Evolutionary conservation across 2,113 vertebrate genomes (phyloP), one percentile per base, ranked within the genome.

Genomic region (Rhodinocichla rosea): DNA sequence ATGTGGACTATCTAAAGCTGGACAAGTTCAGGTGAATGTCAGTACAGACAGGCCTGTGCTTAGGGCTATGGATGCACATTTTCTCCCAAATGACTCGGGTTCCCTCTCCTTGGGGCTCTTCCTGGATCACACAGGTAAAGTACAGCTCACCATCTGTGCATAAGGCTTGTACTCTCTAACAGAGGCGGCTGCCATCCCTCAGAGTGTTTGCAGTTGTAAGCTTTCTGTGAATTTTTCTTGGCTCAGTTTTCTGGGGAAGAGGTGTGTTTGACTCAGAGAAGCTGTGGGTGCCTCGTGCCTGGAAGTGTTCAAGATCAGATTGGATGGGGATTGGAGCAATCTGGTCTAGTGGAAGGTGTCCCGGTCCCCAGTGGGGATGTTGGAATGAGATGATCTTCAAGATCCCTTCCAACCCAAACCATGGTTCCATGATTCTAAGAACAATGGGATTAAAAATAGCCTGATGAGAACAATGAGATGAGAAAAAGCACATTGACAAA

Each of bases 81-180:
- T 76, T 79, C 32, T 67, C 55, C n/a, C 7, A 24, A 33, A 49
- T 59, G 15, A 53, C 27, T 27, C 42, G 7, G 3, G 14, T 9
- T 70, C 18, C 10, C 42, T 24, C 60, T 26, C 52, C 11, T 9
- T 7, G 7, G 13, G 18, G 23, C 44, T 77, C 24, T 37, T 73
- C 44, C n/a, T 81, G 49, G 30, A 17, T 45, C 40, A 19, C 2
- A 5, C 22, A 50, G 49, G 28, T 16, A 21, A 80, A 81, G 28
- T 9, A n/a, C 42, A 77, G 21, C 40, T 64, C 8, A 3, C 4
- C 11, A n/a, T 6, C 32, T 4, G 0, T 15, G 6, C 4, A 5
- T 14, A 13, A 64, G 26, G 33, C 9, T 30, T 17, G 11, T 6
- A 11, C 40, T 20, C 30, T 23, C 28, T 4, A n/a, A 27, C 26